phyloP scores from a whole-genome alignment of 1,140 invertebrate genomes.

The Drosophila kanapiae region DNA sequence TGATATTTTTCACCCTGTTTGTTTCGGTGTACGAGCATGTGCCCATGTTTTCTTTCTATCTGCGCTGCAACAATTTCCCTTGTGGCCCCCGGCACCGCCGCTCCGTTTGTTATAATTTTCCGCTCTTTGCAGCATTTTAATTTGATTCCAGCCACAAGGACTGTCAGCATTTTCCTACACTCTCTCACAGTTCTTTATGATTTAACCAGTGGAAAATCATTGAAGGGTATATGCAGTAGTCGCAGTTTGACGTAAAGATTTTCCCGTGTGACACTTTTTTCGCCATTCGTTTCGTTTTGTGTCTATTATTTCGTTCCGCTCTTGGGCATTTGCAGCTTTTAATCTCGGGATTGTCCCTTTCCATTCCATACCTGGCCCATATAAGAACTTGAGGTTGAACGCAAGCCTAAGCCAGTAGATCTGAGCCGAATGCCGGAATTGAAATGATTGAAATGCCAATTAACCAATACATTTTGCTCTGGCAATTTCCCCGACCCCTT shows the following conservation, averaged over 20 bases:
- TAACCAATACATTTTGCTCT: slow-evolving; percentile 56
- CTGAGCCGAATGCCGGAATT: slow-evolving; percentile 16
- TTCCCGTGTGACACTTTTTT: slow-evolving; percentile 33
- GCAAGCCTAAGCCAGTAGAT: not conserved
- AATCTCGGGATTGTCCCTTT: slow-evolving; percentile 13
- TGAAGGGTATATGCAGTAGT: not conserved
- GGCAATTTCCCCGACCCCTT: slow-evolving; percentile 1
- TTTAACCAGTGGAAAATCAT: not conserved
- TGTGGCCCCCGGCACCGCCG: slow-evolving; percentile 61
- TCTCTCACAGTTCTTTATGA: not conserved
- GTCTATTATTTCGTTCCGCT: slow-evolving; percentile 20
- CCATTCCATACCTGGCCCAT: not conserved
- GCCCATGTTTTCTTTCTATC: slow-evolving; percentile 75
- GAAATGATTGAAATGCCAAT: slow-evolving; percentile 75
- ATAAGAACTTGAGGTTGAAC: too few relatives aligned
- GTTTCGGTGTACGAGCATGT: slow-evolving; percentile 16
- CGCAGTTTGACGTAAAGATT: not conserved
- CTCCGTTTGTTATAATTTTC: slow-evolving; percentile 78
- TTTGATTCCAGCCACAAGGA: slow-evolving; percentile 63
- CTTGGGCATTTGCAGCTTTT: slow-evolving; percentile 43
- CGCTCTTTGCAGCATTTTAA: slow-evolving; percentile 79
- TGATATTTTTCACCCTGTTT: not conserved
- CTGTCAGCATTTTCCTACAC: slow-evolving; percentile 13
- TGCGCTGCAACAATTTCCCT: slow-evolving; percentile 75
- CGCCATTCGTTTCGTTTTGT: slow-evolving; percentile 13